These are phyloP conservation scores for Scelioninae gen. 2 DNA, from an alignment of 2,888 invertebrate genomes.

Conservation along the genomic window DNA sequence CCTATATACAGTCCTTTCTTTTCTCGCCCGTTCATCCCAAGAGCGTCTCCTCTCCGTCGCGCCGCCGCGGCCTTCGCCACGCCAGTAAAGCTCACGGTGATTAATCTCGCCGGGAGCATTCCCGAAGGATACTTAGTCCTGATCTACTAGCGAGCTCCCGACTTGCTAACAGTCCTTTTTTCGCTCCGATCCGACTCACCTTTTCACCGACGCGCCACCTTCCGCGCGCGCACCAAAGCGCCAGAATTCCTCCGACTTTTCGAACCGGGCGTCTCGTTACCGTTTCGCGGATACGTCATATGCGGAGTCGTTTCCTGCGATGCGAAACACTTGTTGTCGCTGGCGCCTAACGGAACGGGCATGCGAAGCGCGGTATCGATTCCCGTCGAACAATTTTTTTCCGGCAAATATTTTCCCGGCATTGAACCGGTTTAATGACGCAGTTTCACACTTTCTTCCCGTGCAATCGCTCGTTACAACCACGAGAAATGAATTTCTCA, in stretches of 20 bases:
- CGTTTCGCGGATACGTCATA: neutral
- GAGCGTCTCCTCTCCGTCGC: conserved; percentile 35
- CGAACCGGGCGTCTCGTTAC: neutral
- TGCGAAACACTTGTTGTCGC: neutral
- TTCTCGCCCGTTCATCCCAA: conserved; percentile 45
- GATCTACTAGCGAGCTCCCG: conserved; percentile 66
- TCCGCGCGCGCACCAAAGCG: conserved; percentile 21
- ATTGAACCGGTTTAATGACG: too few relatives aligned
- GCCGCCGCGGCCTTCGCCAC: conserved; percentile 20
- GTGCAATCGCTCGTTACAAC: too few relatives aligned
- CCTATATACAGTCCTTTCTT: too few relatives aligned
- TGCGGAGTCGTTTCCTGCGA: neutral
- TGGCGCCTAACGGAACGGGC: too few relatives aligned
- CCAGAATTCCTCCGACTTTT: conserved; percentile 12
- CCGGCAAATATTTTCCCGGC: too few relatives aligned
- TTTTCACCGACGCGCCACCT: conserved; percentile 50
- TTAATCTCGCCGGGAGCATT: conserved; percentile 69
- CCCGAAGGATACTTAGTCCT: conserved; percentile 70
- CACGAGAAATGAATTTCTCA: too few relatives aligned
- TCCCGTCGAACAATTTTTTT: too few relatives aligned
- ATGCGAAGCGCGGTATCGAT: too few relatives aligned
- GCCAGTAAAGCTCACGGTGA: conserved; percentile 63
- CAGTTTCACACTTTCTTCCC: too few relatives aligned
- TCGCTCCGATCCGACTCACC: conserved; percentile 51
- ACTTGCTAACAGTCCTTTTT: conserved; percentile 60